Evolutionary conservation across 30 jellyfish, hydroid and myxozoan species (phyloP).

Genomic region (Hydractinia symbiolongicarpus): DNA sequence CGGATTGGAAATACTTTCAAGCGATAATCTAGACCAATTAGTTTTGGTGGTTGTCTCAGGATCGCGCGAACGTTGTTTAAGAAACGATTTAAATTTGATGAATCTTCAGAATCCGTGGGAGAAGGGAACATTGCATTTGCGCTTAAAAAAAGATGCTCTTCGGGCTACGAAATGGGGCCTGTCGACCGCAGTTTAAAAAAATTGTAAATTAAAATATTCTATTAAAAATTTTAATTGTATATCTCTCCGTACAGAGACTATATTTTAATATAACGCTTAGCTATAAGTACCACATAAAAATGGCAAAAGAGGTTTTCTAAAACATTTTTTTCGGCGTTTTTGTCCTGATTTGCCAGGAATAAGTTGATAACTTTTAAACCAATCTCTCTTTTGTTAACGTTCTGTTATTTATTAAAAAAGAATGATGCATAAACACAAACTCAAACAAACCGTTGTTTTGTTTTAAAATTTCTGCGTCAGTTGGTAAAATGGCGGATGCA

Average conservation of each 20-base stretch:
- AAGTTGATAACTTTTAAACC: no score
- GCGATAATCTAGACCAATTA: constrained; percentile 41
- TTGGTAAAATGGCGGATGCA: no score
- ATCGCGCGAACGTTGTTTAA: constrained; percentile 75
- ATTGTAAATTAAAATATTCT: background rate
- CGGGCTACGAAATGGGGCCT: constrained; percentile 68
- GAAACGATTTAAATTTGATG: constrained; percentile 64
- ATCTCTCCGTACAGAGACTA: background rate
- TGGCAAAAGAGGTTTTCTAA: no score
- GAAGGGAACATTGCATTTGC: constrained; percentile 58
- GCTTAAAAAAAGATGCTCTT: constrained; percentile 79
- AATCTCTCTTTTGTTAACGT: no score
- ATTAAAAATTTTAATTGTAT: background rate
- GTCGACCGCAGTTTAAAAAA: constrained; percentile 66
- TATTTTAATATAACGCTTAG: background rate
- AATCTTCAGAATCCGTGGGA: constrained; percentile 78
- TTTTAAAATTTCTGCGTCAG: no score
- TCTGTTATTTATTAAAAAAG: no score
- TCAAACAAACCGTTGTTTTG: no score
- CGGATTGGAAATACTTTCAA: constrained; percentile 21
- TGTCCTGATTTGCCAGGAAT: no score
- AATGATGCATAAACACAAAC: no score
- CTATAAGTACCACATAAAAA: no score
- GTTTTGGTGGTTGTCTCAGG: constrained; percentile 80
- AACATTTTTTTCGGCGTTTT: no score